Evolutionary conservation across 2,113 vertebrate genomes (phyloP), one percentile per base, ranked within the genome.

Genomic region (Stegostoma tigrinum): DNA sequence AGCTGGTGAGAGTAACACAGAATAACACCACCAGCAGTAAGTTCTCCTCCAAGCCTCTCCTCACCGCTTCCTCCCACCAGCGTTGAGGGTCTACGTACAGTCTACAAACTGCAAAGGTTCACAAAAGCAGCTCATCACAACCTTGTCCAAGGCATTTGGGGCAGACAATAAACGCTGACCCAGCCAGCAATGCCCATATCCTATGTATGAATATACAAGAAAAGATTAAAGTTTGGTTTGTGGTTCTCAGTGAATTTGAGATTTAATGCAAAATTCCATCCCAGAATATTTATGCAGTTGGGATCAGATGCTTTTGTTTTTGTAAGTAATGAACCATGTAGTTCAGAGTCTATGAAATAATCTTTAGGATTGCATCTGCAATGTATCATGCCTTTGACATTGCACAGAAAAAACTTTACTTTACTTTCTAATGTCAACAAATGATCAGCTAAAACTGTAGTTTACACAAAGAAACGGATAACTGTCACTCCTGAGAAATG

Each of bases 361-460:
- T n/a, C 89, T 90, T 27, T 48, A 17, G 30, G 55, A 64, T 91
- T n/a, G 30, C 87, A 94, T 68, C 38, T 70, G 68, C 15, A 52
- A 52, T 34, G 42, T 72, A 95, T 48, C 21, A 52, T 4, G 0
- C 45, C 67, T 42, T 34, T 24, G 68, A 14, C 4, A 34, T 4
- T 27, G 34, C 67, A 75, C 68, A 34, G 24, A 21, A 95, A 17
- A 34, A 66, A 38, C n/a, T 66, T 19, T 8, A 0, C 34, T 8
- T 2, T 95, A 95, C 94, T 72, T 72, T 95, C 12, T 30, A 75
- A 72, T 72, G 94, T 72, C 68, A 95, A 72, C 66, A 34, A 90
- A 70, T 48, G 68, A 52, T 72, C 10, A 70, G 42, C 94, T 66
- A 38, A 89, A 64, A n/a, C 87, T 15, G 24, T 34, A 6, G 30